phyloP scores from a whole-genome alignment of 2,797 vertebrate species.

The Poecilia picta region DNA sequence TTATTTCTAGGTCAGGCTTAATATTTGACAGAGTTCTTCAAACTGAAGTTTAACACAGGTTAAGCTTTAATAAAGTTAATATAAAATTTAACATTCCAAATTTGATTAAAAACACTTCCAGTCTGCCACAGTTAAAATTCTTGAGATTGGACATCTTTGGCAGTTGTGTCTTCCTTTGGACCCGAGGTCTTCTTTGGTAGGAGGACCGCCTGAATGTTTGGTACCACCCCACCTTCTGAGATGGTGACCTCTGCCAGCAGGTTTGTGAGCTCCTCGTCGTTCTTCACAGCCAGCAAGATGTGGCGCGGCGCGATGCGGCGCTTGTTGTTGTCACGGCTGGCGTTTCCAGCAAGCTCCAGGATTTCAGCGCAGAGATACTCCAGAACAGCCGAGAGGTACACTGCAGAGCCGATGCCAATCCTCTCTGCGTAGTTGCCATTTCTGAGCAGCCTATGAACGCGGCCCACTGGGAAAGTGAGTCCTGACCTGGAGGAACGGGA shows the following conservation, averaged over 20 bases:
- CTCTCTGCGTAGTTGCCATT: slow-evolving; percentile 69
- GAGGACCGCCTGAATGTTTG: slow-evolving; percentile 78
- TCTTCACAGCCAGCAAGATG: slow-evolving; percentile 82
- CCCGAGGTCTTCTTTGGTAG: slow-evolving; percentile 75
- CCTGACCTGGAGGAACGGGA: slow-evolving; percentile 73
- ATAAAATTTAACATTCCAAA: neutral
- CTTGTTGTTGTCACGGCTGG: slow-evolving; percentile 79
- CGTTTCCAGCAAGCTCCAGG: slow-evolving; percentile 81
- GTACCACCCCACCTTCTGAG: slow-evolving; percentile 80
- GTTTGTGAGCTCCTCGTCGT: slow-evolving; percentile 79
- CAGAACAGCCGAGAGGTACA: slow-evolving; percentile 80
- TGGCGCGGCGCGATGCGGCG: slow-evolving; percentile 79
- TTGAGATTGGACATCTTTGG: slow-evolving; percentile 66
- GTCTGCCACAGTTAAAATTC: slow-evolving; percentile 65
- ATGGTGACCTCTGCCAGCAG: slow-evolving; percentile 77
- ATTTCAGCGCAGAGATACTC: slow-evolving; percentile 84
- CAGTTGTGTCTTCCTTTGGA: slow-evolving; percentile 21
- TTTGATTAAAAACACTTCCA: neutral
- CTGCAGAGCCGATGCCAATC: slow-evolving; percentile 64
- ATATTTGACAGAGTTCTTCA: neutral
- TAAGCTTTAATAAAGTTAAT: neutral
- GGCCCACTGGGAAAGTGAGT: slow-evolving; percentile 81
- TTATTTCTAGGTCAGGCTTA: neutral
- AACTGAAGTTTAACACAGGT: neutral
- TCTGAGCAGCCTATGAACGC: slow-evolving; percentile 74